Base-by-base conservation (phyloP, 1,140 invertebrate species). In the Papilio polytes region DNA sequence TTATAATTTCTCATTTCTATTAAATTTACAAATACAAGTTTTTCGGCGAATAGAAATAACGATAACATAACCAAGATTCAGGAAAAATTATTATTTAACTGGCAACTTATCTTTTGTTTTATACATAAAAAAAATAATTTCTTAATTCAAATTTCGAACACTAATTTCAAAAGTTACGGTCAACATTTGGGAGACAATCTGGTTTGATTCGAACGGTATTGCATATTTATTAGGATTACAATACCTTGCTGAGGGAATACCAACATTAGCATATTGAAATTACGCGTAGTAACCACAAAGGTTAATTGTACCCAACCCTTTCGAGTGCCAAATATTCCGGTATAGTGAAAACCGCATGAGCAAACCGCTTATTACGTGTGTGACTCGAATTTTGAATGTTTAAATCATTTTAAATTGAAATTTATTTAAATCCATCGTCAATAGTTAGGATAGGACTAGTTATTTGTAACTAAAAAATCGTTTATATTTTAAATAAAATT, bases 271-370 rank as follows among this genome's bases (percentile, higher is more conserved):
- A 66, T 66, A 66, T 66, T 31, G 63, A 66, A 66, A 31, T 66
- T 66, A 66, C 22, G 22, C 59, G 13, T 31, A 66, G 59, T 66
- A 31, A 31, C 59, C 59, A 66, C 59, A 66, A 66, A 66, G 63
- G 63, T 66, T 66, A 66, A 66, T 66, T 66, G 63, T 66, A 66
- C 63, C 26, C 63, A 66, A 66, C 22, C 63, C 63, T 66, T 66
- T 66, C 63, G 22, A 10, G 22, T 66, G 59, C 20, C 59, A 63
- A 63, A 63, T 63, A 63, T 63, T 63, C 22, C 12, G 59, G 59
- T 63, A 63, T 10, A 63, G 20, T 63, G 9, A 63, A 26, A 63
- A 26, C 59, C 59, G 53, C 53, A 63, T 10, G 18, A 10, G 20
- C 59, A 63, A 63, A 63, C 59, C 59, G 20, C 59, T 63, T 63